Evolutionary conservation across 2,797 vertebrate species (phyloP).

Genomic region (Gephyroberyx darwinii): DNA sequence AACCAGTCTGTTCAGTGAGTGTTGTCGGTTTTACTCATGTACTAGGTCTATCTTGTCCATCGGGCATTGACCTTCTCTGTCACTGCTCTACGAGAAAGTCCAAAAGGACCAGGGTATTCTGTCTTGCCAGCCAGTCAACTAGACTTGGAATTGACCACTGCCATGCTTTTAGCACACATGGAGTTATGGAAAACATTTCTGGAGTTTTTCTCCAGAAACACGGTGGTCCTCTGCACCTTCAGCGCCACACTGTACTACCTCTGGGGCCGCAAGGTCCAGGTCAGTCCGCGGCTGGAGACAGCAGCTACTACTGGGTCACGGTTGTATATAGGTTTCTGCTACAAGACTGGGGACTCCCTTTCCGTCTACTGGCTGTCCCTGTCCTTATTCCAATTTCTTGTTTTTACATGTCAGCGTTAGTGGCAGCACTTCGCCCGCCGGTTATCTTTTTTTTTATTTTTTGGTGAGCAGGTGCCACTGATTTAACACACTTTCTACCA

Average conservation of each 20-base stretch:
- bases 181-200: slow-evolving; percentile 72
- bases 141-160: not conserved
- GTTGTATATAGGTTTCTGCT: not conserved
- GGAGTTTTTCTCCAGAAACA: slow-evolving; percentile 73
- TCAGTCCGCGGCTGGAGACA: slow-evolving; percentile 59
- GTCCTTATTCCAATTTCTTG: no score
- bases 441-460: no score
- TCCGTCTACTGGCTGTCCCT: no score
- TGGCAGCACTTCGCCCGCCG: no score
- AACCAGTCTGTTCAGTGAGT: not conserved
- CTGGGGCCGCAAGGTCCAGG: slow-evolving; percentile 80
- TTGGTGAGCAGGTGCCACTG: no score
- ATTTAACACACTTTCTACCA: not conserved
- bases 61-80: not conserved
- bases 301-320: not conserved
- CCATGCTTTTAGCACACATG: slow-evolving; percentile 65
- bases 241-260: slow-evolving; percentile 76
- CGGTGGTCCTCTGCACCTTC: slow-evolving; percentile 77
- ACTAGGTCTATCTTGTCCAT: not conserved
- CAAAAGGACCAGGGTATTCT: no score
- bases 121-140: not conserved
- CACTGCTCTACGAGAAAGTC: no score
- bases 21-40: not conserved
- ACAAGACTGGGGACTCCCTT: not conserved
- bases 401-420: no score